Base-by-base conservation (phyloP, 2,888 invertebrate species). In the Diachrysia chrysitis region DNA sequence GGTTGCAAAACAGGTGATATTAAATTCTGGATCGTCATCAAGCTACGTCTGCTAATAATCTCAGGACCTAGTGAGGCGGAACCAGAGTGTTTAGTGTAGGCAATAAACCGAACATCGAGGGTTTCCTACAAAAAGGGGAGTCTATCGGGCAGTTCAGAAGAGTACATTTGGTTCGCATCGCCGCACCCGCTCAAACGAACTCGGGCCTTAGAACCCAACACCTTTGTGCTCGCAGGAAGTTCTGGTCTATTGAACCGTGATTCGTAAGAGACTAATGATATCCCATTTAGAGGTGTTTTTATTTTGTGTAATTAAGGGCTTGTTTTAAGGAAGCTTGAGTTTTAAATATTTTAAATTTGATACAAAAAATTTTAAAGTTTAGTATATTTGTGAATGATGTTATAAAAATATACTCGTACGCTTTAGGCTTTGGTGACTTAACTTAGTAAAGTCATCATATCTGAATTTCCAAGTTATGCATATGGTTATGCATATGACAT, bases 211-310 rank as follows among this genome's bases (percentile, higher is more conserved):
- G 69, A 76, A 79, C 71, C 80, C 82, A 82, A 84, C 87, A 89
- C 89, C 90, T 90, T 90, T 90, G 89, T 88, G 83, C 87, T 83
- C 83, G 79, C 82, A 74, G 73, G 69, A 82, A 67, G 71, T 89
- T 89, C 89, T 89, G 87, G 83, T 86, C 87, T 85, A 81, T 69
- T 88, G 87, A 83, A 84, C 86, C 82, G 87, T 83, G 86, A 87
- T 88, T 89, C 83, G 86, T 85, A 85, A 86, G 85, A 87, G 88
- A 71, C 82, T 92, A 92, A 91, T 91, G 91, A 89, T 76, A 73
- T 87, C 83, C 82, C 83, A 83, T 73, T 76, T 78, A 71, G 71
- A 73, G 60, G 71, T 71, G 68, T 67, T 71, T 72, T 76, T 66
- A 63, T 67, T 78, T 63, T 69, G 21, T 59, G 29, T 72, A 63